Conservation (phyloP, 1,140 invertebrate genomes). For the Hylaeus anthracinus region DNA sequence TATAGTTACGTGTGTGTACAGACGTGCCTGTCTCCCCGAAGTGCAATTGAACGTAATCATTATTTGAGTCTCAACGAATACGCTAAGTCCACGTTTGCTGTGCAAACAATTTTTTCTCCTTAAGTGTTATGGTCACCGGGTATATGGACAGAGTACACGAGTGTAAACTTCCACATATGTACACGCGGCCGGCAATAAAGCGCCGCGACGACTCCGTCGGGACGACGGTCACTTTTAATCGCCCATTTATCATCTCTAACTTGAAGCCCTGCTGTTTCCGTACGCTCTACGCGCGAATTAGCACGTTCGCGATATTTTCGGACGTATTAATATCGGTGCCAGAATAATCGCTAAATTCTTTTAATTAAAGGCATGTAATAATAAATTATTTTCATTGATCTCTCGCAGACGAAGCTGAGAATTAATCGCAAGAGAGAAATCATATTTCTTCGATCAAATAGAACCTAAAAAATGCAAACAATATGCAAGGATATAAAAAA, state of each 20-base stretch:
- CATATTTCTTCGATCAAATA: too few species aligned
- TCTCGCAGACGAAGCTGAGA: not conserved
- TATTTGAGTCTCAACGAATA: slow-evolving; percentile 1
- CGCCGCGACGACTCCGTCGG: slow-evolving; percentile 45
- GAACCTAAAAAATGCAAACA: too few species aligned
- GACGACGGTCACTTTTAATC: slow-evolving; percentile 55
- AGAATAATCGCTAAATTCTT: not conserved
- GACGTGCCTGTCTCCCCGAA: not conserved
- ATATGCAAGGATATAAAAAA: too few species aligned
- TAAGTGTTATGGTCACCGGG: not conserved
- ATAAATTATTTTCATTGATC: not conserved
- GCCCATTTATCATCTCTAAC: slow-evolving; percentile 46
- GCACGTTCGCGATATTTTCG: not conserved
- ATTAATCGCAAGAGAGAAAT: too few species aligned
- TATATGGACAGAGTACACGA: not conserved
- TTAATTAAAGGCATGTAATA: not conserved
- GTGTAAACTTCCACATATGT: slow-evolving; percentile 13
- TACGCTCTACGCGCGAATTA: not conserved
- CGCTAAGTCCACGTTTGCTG: not conserved
- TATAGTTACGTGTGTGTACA: too few species aligned
- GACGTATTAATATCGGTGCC: not conserved
- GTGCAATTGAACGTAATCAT: slow-evolving; percentile 8
- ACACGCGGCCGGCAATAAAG: slow-evolving; percentile 46
- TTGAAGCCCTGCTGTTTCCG: not conserved
- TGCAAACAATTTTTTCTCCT: slow-evolving; percentile 5